Conservation (phyloP, 1,140 invertebrate species). For the Caenorhabditis tropicalis region DNA sequence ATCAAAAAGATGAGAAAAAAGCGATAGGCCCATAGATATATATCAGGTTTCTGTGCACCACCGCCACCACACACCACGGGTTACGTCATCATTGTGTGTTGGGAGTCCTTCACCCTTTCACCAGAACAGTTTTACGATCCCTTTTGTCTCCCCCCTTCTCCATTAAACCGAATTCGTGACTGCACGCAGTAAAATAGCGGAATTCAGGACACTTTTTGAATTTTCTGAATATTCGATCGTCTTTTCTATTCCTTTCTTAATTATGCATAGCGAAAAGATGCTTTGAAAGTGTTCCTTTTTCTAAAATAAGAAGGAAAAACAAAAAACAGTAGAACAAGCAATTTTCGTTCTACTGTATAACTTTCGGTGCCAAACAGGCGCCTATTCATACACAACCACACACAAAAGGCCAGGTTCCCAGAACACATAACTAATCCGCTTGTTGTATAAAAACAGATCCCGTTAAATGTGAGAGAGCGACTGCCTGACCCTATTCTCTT, state of each 20-base stretch:
- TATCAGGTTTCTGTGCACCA: constrained; percentile 28
- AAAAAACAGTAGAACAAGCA: neutral
- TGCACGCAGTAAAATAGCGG: neutral
- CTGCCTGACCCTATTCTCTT: constrained; percentile 11
- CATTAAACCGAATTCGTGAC: neutral
- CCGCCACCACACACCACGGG: neutral
- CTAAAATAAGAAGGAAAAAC: no score
- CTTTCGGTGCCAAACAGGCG: no score
- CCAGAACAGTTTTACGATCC: constrained; percentile 40
- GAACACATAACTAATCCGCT: constrained; percentile 43
- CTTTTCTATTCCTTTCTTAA: neutral
- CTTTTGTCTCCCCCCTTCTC: neutral
- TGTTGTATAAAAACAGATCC: constrained; percentile 45
- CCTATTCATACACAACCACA: no score
- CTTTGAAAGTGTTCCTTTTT: neutral
- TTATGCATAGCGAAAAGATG: neutral
- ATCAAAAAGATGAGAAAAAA: constrained; percentile 29
- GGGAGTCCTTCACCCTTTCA: constrained; percentile 7
- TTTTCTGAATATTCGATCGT: neutral
- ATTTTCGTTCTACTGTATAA: neutral
- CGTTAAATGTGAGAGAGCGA: constrained; percentile 25
- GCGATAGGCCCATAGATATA: constrained; percentile 11
- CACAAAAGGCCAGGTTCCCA: constrained; percentile 30
- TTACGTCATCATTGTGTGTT: constrained; percentile 26
- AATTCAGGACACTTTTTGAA: neutral